Base-by-base conservation (phyloP, 2,888 invertebrate genomes). In the Catonia carolina region DNA sequence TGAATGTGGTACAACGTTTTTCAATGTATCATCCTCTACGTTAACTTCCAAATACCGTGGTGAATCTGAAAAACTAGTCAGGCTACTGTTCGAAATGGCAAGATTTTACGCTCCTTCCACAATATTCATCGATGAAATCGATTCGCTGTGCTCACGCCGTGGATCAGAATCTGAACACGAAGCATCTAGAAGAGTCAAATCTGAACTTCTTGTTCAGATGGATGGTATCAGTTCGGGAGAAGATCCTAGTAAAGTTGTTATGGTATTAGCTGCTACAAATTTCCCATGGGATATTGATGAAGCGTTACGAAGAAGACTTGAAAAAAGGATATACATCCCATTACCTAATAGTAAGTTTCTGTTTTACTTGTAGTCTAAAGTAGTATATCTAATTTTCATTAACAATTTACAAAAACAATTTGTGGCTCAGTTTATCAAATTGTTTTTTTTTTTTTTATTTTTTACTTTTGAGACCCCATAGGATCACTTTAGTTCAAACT, bases 201-300 rank as follows among this genome's bases (percentile, higher is more conserved):
- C 96, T 0, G 98, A 99, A 75, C 79, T 99, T 58, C 81, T 99
- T 17, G 93, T 97, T 65, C 98, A 99, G 77, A 98, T 99, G 97
- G 98, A 99, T 76, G 98, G 98, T 1, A 85, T 92, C 48, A 89
- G 88, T 55, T 85, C 84, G 55, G 73, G 73, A 41, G 77, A 77
- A 48, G 78, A 78, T 65, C 75, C 77, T 15, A 74, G 75, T 42
- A 83, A 89, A 78, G 89, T 93, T 47, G 95, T 99, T 0, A 97
- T 98, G 93, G 97, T 99, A 17, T 76, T 99, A 64, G 98, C 97
- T 0, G 98, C 98, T 5, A 99, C 98, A 0, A 99, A 99, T 75
- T 96, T 97, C 71, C 99, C 99, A 0, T 98, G 98, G 98, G 97
- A 98, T 72, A 89, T 99, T 57, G 97, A 97, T 72, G 97, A 98